A percentile compares a stretch with the other conserved stretches of the same genome.
phyloP scores from a whole-genome alignment of 2,797 vertebrate genomes.

The Mionectes olivaceus region DNA sequence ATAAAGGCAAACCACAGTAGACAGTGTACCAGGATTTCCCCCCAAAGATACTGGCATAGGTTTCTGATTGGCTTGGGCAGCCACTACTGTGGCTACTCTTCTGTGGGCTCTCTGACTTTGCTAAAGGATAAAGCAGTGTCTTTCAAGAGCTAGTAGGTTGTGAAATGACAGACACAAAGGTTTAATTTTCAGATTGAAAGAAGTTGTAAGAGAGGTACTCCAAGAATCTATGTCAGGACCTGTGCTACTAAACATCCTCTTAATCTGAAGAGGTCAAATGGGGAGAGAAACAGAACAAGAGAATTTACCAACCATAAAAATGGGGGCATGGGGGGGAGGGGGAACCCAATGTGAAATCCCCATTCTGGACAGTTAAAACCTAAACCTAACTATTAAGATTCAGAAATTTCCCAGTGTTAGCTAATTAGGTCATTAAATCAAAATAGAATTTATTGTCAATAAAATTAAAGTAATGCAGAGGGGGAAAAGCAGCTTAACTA shows the following conservation, averaged over 20 bases:
- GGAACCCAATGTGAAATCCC: neutral
- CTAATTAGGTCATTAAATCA: neutral
- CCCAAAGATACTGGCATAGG: neutral
- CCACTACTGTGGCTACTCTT: neutral
- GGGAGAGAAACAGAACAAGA: neutral
- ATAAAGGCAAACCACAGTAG: neutral
- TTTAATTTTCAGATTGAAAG: neutral
- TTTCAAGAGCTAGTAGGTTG: neutral
- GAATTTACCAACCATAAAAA: neutral
- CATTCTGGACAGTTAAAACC: neutral
- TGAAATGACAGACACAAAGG: neutral
- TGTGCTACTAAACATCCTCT: neutral
- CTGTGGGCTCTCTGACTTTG: neutral
- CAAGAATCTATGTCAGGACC: neutral
- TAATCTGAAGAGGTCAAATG: neutral
- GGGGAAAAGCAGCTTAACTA: neutral
- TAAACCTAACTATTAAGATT: neutral
- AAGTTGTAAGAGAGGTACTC: neutral
- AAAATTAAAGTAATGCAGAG: neutral
- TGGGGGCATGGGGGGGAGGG: accelerated
- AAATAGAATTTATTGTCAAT: neutral
- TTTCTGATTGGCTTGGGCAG: neutral
- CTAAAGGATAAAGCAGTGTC: neutral
- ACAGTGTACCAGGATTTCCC: neutral
- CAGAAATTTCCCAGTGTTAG: neutral